These are phyloP conservation scores for Apodemus speciosus DNA, from an alignment of 2,113 vertebrate species.

Conservation along the genomic window DNA sequence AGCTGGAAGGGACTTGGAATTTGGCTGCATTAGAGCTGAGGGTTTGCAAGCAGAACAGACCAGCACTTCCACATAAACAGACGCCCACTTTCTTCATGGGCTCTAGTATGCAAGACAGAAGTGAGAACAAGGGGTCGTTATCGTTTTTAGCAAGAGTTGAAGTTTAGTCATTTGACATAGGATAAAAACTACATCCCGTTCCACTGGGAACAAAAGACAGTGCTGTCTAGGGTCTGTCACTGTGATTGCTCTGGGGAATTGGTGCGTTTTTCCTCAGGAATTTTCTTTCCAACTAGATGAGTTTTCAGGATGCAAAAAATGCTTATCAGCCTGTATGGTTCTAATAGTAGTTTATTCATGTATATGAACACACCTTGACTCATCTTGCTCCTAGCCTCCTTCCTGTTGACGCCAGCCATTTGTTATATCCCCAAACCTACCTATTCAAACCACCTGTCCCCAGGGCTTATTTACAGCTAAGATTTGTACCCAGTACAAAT, in stretches of 20 bases:
- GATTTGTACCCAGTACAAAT: conserved; percentile 82
- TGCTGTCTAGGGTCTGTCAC: background rate
- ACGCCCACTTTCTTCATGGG: background rate
- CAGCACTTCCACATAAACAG: background rate
- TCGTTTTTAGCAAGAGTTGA: conserved; percentile 67
- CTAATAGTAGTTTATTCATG: conserved; percentile 25
- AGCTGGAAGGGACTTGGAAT: background rate
- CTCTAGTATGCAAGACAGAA: background rate
- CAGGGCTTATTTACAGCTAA: conserved; percentile 66
- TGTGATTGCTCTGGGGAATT: background rate
- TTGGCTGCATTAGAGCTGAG: background rate
- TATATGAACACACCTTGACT: background rate
- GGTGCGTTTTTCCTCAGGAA: background rate
- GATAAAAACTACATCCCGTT: background rate
- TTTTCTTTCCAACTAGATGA: conserved; percentile 56
- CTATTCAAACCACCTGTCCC: background rate
- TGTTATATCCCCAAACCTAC: conserved; percentile 15
- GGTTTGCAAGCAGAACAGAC: background rate
- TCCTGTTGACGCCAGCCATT: background rate
- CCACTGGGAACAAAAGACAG: background rate
- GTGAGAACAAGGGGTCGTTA: conserved; percentile 29
- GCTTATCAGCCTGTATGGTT: background rate
- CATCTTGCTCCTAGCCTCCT: background rate
- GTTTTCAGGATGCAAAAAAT: conserved; percentile 44
- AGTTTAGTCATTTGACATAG: conserved; percentile 41